These are phyloP conservation scores for Cyanistes caeruleus DNA, from an alignment of 2,113 vertebrate species.

Conservation along the genomic window DNA sequence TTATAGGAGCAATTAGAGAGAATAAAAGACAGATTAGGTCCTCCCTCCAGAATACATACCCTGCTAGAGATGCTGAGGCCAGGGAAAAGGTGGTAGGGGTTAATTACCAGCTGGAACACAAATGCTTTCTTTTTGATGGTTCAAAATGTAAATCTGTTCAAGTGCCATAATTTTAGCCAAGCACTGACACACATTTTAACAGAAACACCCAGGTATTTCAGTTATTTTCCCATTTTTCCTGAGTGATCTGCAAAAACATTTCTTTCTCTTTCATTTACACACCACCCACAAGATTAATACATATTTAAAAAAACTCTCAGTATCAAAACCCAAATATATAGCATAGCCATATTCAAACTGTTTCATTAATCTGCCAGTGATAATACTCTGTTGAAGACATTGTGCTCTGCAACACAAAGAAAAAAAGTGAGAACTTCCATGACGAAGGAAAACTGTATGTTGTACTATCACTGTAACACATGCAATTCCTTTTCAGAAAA, in stretches of 20 bases:
- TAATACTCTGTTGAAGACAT: neutral
- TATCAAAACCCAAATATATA: neutral
- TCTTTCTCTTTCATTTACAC: neutral
- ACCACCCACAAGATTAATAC: neutral
- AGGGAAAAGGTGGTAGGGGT: neutral
- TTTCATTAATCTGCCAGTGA: neutral
- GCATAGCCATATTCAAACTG: neutral
- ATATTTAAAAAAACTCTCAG: neutral
- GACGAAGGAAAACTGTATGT: neutral
- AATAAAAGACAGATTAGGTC: neutral
- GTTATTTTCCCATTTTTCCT: neutral
- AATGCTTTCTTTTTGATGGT: neutral
- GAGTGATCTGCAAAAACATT: neutral
- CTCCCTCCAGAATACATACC: neutral
- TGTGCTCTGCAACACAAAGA: neutral
- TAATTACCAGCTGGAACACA: constrained; percentile 15
- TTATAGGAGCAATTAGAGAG: neutral
- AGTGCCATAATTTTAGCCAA: neutral
- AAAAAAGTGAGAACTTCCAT: neutral
- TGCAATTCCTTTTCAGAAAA: neutral
- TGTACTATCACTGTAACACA: neutral
- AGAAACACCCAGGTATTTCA: neutral
- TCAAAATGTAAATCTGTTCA: neutral
- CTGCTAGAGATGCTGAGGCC: neutral
- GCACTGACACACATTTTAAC: neutral